Percentiles rank a stretch among this genome's conserved stretches.
phyloP scores from a whole-genome alignment of 2,888 invertebrate genomes.

The Apodemia zela region DNA sequence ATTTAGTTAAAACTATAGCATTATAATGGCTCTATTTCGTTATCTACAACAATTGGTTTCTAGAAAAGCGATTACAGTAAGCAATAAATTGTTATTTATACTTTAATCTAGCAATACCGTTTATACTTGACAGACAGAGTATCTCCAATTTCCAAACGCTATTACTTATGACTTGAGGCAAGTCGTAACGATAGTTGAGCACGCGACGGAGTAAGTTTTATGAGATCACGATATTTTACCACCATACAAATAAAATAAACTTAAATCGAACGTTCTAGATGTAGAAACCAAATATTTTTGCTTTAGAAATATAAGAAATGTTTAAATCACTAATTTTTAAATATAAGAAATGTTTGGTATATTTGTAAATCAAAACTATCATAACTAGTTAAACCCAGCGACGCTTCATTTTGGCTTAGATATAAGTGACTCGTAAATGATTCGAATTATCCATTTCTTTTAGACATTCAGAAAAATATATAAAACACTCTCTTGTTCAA shows the following conservation, averaged over 20 bases:
- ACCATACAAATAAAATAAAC: constrained; percentile 25
- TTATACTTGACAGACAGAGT: not conserved
- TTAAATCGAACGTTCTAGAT: constrained; percentile 23
- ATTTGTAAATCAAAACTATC: too few species aligned
- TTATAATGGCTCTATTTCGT: not conserved
- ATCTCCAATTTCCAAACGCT: constrained; percentile 20
- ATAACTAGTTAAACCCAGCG: too few species aligned
- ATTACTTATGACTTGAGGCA: constrained; percentile 31
- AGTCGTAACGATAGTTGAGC: constrained; percentile 40
- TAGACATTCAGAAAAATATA: too few species aligned
- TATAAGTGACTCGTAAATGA: too few species aligned
- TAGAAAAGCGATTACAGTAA: not conserved
- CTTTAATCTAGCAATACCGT: constrained; percentile 7
- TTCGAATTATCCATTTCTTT: too few species aligned
- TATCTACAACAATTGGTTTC: not conserved
- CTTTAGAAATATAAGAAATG: not conserved
- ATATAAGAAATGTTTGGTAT: too few species aligned
- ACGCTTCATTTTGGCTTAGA: too few species aligned
- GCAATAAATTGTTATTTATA: constrained; percentile 13
- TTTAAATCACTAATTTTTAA: not conserved
- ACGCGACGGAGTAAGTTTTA: constrained; percentile 58
- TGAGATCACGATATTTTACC: constrained; percentile 45
- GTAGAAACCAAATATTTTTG: constrained; percentile 9
- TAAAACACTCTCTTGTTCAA: too few species aligned
- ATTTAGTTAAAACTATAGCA: not conserved